These are phyloP conservation scores for Orthosia gothica DNA, from an alignment of 2,888 invertebrate genomes.

Conservation along the genomic window DNA sequence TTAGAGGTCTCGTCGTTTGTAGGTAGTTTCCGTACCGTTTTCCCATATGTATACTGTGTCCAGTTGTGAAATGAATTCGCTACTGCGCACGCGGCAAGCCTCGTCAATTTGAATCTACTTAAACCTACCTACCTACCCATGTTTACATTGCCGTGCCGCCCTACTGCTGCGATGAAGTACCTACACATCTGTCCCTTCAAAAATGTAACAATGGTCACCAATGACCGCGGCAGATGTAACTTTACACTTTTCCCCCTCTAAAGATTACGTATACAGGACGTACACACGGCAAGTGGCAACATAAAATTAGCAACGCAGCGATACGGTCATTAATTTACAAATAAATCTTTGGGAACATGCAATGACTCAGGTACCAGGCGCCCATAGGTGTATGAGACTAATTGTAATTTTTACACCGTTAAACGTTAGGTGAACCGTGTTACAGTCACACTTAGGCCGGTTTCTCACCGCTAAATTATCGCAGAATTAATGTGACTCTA, in stretches of 20 bases:
- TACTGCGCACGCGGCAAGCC: no score
- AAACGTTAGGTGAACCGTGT: constrained; percentile 17
- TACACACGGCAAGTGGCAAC: constrained; percentile 5
- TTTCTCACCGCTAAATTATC: no score
- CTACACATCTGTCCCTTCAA: constrained; percentile 6
- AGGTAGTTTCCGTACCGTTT: no score
- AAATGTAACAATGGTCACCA: constrained; percentile 1
- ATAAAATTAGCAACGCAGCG: constrained; percentile 33
- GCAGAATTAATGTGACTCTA: no score
- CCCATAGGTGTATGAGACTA: constrained; percentile 9
- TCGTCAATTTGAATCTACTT: no score
- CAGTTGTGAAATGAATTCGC: no score
- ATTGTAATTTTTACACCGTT: constrained; percentile 41
- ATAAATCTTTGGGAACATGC: constrained; percentile 40
- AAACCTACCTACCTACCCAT: not conserved
- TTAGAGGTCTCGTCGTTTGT: no score
- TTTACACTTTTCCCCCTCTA: not conserved
- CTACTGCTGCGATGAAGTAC: not conserved
- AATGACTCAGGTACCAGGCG: constrained; percentile 39
- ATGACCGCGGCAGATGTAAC: constrained; percentile 7
- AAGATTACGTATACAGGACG: not conserved
- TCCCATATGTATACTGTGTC: no score
- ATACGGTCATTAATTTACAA: constrained; percentile 43
- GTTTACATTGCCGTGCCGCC: no score
- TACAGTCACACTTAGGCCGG: constrained; percentile 28